phyloP scores from a whole-genome alignment of 2,113 vertebrate species.

The Sterrhoptilus dennistouni region DNA sequence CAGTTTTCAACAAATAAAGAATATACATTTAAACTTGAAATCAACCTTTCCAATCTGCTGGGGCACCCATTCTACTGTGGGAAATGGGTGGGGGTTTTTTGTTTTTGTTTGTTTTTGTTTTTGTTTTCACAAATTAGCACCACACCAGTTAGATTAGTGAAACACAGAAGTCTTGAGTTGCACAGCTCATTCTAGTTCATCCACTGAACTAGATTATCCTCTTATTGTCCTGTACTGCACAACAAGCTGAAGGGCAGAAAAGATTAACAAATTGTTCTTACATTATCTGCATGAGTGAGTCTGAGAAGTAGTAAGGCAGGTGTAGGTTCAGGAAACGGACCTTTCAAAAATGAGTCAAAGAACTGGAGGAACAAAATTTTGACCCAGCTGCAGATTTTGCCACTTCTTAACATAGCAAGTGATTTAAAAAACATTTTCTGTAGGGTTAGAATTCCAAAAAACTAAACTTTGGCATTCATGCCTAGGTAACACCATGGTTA shows the following conservation, averaged over 20 bases:
- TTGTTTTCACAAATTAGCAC: neutral
- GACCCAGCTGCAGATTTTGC: neutral
- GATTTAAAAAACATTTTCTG: neutral
- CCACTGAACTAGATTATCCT: neutral
- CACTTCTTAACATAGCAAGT: neutral
- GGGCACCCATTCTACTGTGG: neutral
- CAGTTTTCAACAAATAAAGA: neutral
- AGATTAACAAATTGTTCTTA: neutral
- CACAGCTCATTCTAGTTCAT: neutral
- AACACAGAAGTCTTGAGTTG: neutral
- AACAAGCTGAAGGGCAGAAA: conserved; percentile 6
- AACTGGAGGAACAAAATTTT: neutral
- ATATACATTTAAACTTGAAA: neutral
- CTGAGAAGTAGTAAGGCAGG: neutral
- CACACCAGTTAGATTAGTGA: neutral
- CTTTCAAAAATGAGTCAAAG: neutral
- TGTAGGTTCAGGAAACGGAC: neutral
- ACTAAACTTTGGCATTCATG: neutral
- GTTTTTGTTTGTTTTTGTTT: too few species aligned
- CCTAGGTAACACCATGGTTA: neutral
- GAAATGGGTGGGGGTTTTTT: neutral
- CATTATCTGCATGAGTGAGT: neutral
- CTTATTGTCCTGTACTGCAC: neutral
- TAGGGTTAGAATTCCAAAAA: neutral
- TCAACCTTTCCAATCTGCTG: neutral